Percentiles rank a stretch among this genome's conserved stretches.
These are phyloP conservation scores for Ibidorhyncha struthersii DNA, from an alignment of 2,113 vertebrate species.

Conservation along the genomic window DNA sequence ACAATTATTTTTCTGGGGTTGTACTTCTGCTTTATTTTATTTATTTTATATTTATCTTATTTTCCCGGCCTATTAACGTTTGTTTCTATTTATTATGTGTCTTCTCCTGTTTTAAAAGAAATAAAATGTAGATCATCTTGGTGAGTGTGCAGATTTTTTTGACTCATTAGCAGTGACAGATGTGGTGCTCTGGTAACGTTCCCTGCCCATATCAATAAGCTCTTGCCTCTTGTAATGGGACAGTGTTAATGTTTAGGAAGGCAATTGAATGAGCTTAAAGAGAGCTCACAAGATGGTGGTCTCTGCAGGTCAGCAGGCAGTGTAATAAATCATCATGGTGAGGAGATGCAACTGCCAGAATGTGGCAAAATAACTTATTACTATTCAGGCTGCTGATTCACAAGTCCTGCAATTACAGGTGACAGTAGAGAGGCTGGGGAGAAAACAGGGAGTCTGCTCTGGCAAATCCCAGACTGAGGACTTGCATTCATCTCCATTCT, in stretches of 20 bases:
- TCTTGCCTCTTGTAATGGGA: not conserved
- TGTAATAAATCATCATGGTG: not conserved
- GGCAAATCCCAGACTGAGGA: not conserved
- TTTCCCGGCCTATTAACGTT: not conserved
- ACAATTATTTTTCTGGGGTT: not conserved
- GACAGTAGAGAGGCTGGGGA: not conserved
- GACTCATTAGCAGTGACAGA: not conserved
- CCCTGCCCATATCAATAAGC: not conserved
- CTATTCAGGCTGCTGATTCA: not conserved
- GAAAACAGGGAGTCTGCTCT: not conserved
- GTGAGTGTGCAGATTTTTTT: not conserved
- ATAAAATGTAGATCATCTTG: not conserved
- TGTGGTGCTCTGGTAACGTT: not conserved
- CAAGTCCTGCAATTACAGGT: not conserved
- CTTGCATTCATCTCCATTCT: not conserved
- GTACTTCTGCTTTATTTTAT: not conserved
- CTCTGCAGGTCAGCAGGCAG: not conserved
- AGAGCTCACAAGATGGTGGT: constrained; percentile 38
- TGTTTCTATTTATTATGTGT: not conserved
- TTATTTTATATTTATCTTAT: not conserved
- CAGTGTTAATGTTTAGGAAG: not conserved
- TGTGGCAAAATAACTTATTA: not conserved
- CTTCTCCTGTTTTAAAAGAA: not conserved
- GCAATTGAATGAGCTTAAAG: not conserved
- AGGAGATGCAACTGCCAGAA: not conserved